phyloP scores from a whole-genome alignment of 2,113 vertebrate genomes.

The Motacilla tschutschensis region DNA sequence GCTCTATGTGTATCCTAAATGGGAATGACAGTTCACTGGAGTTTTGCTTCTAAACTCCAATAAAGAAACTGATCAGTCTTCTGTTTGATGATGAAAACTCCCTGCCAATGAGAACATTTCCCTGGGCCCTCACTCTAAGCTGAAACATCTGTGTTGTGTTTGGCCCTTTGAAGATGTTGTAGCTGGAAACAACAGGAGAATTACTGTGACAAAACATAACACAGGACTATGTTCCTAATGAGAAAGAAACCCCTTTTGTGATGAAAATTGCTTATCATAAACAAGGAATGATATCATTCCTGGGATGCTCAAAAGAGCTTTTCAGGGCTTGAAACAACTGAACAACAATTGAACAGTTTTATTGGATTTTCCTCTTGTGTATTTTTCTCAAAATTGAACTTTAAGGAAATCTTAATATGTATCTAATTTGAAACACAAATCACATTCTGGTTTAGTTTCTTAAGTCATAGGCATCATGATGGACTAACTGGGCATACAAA shows the following conservation, averaged over 20 bases:
- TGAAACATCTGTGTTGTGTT: constrained; percentile 45
- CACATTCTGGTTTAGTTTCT: background rate
- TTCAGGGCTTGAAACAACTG: background rate
- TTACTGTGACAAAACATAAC: constrained; percentile 30
- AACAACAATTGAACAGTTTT: background rate
- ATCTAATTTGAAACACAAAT: background rate
- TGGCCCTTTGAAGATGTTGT: constrained; percentile 33
- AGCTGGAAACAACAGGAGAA: constrained; percentile 24
- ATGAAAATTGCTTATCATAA: background rate
- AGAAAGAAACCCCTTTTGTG: constrained; percentile 20
- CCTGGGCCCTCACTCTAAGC: background rate
- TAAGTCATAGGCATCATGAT: background rate
- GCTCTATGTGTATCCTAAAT: background rate
- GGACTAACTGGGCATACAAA: background rate
- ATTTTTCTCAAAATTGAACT: constrained; percentile 20
- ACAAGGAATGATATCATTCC: background rate
- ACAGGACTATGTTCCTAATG: background rate
- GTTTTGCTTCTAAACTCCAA: background rate
- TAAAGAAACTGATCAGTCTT: background rate
- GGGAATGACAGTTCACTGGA: background rate
- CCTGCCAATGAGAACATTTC: background rate
- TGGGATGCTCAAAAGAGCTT: background rate
- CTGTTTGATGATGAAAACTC: background rate
- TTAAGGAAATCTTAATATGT: background rate
- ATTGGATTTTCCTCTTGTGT: background rate